Base-by-base conservation (phyloP, 2,888 invertebrate species). In the Oeneis ivallda region DNA sequence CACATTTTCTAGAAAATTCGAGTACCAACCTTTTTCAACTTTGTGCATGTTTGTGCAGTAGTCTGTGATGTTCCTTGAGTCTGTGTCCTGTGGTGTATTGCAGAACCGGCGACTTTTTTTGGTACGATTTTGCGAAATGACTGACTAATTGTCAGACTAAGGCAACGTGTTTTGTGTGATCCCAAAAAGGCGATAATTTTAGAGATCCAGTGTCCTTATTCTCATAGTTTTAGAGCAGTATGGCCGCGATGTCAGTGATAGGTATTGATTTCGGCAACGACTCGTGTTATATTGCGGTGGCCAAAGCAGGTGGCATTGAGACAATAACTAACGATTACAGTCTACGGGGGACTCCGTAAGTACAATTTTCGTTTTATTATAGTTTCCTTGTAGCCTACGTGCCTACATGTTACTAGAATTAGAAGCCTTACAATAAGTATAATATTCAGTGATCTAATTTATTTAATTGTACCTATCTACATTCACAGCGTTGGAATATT, bases 261-360 rank as follows among this genome's bases (percentile, higher is more conserved):
- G 99, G 99, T 89, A 98, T 99, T 93, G 99, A 99, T 95, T 96
- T 99, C 92, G 99, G 99, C 70, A 98, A 97, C 90, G 98, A 98
- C 92, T 97, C 97, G 80, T 98, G 98, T 93, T 99, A 98, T 93
- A 95, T 99, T 80, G 99, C 98, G 74, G 98, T 99, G 68, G 99
- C 99, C 70, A 96, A 98, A 92, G 97, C 98, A 84, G 99, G 99
- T 85, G 99, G 99, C 81, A 99, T 99, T 82, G 99, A 99, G 93
- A 99, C 99, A 71, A 96, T 99, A 80, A 98, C 98, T 72, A 99
- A 99, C 93, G 99, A 99, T 93, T 99, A 99, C 93, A 99, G 99
- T 92, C 95, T 99, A 79, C 94, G 99, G 82, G 96, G 96, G 78
- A 99, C 99, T 75, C 99, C 99, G 98, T 99, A 94, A 98, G 99